Percentiles rank a stretch among this genome's conserved stretches.
Conservation (phyloP, 64 coral and sea anemone genomes). For the Hydrozoanthus tunicans region DNA sequence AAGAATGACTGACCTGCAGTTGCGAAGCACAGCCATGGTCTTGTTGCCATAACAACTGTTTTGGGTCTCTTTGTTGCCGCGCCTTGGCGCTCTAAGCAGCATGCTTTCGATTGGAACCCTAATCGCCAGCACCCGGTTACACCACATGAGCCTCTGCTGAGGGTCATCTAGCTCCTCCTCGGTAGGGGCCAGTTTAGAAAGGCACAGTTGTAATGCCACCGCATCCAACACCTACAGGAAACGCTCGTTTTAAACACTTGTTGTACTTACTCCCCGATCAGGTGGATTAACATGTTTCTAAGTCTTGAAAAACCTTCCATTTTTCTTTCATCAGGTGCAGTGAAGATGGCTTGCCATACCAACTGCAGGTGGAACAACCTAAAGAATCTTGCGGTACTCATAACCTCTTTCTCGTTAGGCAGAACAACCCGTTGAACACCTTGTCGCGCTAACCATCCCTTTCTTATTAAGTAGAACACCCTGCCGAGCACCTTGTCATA, state of each 20-base stretch:
- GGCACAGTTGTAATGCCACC: conserved; percentile 40
- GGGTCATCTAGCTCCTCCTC: conserved; percentile 6
- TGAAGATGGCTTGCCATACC: no score
- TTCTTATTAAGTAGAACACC: no score
- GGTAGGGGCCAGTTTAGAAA: conserved; percentile 11
- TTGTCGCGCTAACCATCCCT: no score
- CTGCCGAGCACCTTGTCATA: no score
- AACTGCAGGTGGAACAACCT: no score
- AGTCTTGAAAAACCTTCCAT: no score
- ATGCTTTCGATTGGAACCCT: conserved; percentile 7
- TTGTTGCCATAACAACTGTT: conserved; percentile 29
- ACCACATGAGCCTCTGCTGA: conserved; percentile 18
- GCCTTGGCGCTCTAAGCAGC: neutral
- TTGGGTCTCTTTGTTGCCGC: neutral
- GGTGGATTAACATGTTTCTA: no score
- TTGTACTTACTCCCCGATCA: no score
- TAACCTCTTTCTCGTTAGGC: no score
- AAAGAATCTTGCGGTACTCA: no score
- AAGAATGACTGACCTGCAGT: conserved; percentile 17
- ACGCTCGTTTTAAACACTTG: neutral
- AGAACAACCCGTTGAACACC: no score
- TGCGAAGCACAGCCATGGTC: neutral
- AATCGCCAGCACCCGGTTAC: conserved; percentile 40
- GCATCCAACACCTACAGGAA: conserved; percentile 28
- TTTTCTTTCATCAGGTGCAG: no score